Evolutionary conservation across 2,888 invertebrate genomes (phyloP).

Genomic region (Agapetus fuscipes): DNA sequence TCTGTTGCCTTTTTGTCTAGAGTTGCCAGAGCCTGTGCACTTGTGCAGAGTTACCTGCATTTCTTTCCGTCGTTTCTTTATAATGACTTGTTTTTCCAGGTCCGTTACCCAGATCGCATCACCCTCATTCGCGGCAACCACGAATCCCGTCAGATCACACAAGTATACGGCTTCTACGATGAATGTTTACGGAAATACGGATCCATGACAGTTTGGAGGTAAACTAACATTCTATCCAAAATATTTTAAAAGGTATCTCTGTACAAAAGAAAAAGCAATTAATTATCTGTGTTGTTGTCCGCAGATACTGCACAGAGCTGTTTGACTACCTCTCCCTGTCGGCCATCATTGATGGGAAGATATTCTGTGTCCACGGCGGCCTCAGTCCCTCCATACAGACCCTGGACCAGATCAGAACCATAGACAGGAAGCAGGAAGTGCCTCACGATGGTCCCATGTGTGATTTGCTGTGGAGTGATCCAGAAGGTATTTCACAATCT

Average conservation of each 20-base stretch:
- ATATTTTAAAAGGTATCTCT: too few relatives aligned
- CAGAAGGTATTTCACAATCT: too few relatives aligned
- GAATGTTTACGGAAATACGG: conserved; percentile 98
- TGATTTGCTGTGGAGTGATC: conserved; percentile 98
- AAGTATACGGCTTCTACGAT: conserved; percentile 99
- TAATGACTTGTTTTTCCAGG: too few relatives aligned
- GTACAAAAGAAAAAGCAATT: too few relatives aligned
- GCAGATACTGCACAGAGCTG: conserved; percentile 94
- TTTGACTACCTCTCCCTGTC: conserved; percentile 96
- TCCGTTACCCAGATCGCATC: conserved; percentile 97
- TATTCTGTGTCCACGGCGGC: conserved; percentile 99
- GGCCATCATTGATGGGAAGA: conserved; percentile 95
- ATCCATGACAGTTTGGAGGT: conserved; percentile 95
- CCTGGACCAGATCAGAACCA: conserved; percentile 94
- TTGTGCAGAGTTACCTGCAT: too few relatives aligned
- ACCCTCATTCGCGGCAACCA: conserved; percentile 98
- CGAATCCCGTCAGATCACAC: conserved; percentile 98
- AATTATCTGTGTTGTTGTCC: too few relatives aligned
- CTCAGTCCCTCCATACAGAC: conserved; percentile 97
- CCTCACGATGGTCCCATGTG: conserved; percentile 99
- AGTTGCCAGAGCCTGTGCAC: too few relatives aligned
- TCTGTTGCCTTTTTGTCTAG: too few relatives aligned
- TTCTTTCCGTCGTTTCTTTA: too few relatives aligned
- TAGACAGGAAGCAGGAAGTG: conserved; percentile 98
- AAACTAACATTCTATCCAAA: too few relatives aligned